Conservation (phyloP, 2,113 vertebrate genomes). For the Hystrix cristata region DNA sequence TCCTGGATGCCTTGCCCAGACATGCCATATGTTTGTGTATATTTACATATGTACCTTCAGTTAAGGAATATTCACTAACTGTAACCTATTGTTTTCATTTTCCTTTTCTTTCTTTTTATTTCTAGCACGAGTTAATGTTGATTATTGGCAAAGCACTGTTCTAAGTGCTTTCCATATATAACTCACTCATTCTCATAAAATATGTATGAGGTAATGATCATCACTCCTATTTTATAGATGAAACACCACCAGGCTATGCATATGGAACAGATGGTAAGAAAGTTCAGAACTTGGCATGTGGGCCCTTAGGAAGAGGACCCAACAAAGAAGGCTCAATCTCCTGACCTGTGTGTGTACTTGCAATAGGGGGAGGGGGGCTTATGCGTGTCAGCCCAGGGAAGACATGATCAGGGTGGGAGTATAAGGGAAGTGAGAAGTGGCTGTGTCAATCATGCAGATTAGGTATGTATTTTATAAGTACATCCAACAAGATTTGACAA, state of each 20-base stretch:
- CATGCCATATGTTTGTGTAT: neutral
- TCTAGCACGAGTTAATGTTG: slow-evolving; percentile 2
- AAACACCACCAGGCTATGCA: neutral
- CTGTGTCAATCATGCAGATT: neutral
- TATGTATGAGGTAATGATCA: slow-evolving; percentile 42
- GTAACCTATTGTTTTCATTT: neutral
- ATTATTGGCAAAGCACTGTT: slow-evolving; percentile 18
- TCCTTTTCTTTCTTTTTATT: neutral
- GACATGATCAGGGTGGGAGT: neutral
- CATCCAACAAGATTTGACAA: slow-evolving; percentile 3
- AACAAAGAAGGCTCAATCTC: neutral
- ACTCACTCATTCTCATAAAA: slow-evolving; percentile 53
- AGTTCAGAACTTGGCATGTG: neutral
- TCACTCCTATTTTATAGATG: slow-evolving; percentile 25
- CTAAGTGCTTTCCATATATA: slow-evolving; percentile 59
- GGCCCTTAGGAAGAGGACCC: neutral
- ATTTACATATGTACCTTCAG: neutral
- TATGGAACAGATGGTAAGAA: slow-evolving; percentile 21
- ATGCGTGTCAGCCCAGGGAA: neutral
- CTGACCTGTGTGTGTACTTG: neutral
- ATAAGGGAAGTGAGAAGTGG: neutral
- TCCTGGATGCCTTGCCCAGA: neutral
- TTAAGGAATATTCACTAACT: slow-evolving; percentile 37
- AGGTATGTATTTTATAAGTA: slow-evolving; percentile 29
- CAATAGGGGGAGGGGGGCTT: neutral